Evolutionary conservation across 1,140 invertebrate species (phyloP).

Genomic region (Conopomorpha cramerella): DNA sequence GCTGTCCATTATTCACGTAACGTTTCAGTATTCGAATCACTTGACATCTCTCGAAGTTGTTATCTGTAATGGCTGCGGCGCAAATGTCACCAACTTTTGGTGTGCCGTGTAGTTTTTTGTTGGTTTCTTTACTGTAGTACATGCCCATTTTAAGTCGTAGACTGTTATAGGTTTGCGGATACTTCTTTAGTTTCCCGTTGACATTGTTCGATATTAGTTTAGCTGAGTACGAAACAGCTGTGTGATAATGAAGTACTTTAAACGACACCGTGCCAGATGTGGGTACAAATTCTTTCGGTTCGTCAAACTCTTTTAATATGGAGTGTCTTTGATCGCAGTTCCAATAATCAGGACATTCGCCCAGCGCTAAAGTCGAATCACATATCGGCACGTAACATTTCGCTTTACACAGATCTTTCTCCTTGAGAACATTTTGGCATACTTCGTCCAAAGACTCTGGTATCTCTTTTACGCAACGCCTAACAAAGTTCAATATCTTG

Average conservation of each 20-base stretch:
- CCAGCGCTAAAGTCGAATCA: slow-evolving; percentile 25
- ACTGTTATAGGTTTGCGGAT: slow-evolving; percentile 24
- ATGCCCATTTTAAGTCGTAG: slow-evolving; percentile 39
- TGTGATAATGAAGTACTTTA: slow-evolving; percentile 36
- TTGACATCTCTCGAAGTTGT: slow-evolving; percentile 37
- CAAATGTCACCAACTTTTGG: slow-evolving; percentile 40
- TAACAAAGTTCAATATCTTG: slow-evolving; percentile 43
- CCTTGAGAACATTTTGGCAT: slow-evolving; percentile 16
- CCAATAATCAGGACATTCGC: slow-evolving; percentile 35
- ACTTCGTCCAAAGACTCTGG: slow-evolving; percentile 22
- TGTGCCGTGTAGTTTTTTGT: slow-evolving; percentile 27
- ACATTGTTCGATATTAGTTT: slow-evolving; percentile 21
- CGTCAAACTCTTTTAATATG: slow-evolving; percentile 25
- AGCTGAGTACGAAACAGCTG: slow-evolving; percentile 27
- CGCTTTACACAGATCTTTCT: slow-evolving; percentile 32
- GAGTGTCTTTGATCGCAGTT: slow-evolving; percentile 35
- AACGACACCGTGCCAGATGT: slow-evolving; percentile 33
- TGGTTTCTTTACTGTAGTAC: slow-evolving; percentile 30
- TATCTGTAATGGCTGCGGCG: slow-evolving; percentile 23
- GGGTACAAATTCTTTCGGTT: slow-evolving; percentile 34
- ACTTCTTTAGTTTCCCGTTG: slow-evolving; percentile 18
- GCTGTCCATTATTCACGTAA: slow-evolving; percentile 17
- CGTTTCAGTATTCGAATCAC: slow-evolving; percentile 29
- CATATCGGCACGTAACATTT: slow-evolving; percentile 31
- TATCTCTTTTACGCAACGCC: slow-evolving; percentile 29